Evolutionary conservation across 2,888 invertebrate species (phyloP).

Genomic region (Terebella lapidaria): DNA sequence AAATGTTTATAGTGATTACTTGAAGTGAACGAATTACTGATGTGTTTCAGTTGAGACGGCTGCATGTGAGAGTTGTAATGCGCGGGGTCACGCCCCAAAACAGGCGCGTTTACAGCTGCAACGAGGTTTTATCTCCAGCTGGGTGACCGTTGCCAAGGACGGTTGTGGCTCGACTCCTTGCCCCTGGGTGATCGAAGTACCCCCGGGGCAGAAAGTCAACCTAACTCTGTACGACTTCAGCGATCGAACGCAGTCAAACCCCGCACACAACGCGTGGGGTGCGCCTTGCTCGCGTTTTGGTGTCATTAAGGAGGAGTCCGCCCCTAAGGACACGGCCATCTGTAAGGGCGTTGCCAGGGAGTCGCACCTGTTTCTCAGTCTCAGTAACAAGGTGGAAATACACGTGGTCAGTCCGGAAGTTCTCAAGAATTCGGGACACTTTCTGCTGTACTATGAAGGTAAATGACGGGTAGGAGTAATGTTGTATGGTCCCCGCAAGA

Average conservation of each 20-base stretch:
- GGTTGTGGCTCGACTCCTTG: background rate
- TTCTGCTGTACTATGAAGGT: conserved; percentile 27
- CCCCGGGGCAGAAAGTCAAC: background rate
- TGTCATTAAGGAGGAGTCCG: conserved; percentile 18
- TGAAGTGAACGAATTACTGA: no score
- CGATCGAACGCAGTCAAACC: background rate
- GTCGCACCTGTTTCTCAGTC: conserved; percentile 13
- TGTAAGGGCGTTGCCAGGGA: conserved; percentile 17
- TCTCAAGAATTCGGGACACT: conserved; percentile 14
- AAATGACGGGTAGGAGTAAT: conserved; percentile 1
- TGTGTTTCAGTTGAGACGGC: conserved; percentile 1
- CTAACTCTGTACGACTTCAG: background rate
- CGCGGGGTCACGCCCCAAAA: background rate
- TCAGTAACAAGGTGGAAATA: conserved; percentile 19
- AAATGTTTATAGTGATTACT: no score
- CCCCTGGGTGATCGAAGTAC: background rate
- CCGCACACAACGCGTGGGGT: background rate
- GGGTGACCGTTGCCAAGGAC: background rate
- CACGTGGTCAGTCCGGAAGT: conserved; percentile 22
- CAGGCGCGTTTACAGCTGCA: background rate
- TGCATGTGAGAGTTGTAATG: background rate
- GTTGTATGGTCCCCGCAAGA: background rate
- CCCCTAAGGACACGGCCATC: conserved; percentile 11
- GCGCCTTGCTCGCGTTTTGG: background rate
- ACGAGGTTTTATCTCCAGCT: background rate